These are phyloP conservation scores for Tetheella fluctuosa DNA, from an alignment of 2,888 invertebrate species.

Conservation along the genomic window DNA sequence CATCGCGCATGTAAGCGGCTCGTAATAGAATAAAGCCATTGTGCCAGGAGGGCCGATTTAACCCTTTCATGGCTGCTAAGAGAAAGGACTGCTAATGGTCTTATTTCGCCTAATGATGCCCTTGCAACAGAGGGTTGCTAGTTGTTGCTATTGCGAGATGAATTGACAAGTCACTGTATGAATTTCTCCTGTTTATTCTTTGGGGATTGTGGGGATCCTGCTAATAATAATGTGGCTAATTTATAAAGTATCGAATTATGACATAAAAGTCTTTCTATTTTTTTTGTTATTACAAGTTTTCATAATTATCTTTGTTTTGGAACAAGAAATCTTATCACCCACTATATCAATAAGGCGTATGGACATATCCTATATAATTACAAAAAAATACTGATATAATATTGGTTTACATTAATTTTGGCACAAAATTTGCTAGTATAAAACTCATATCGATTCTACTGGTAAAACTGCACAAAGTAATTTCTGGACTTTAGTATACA, in stretches of 20 bases:
- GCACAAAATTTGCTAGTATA: too few species aligned
- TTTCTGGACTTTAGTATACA: too few species aligned
- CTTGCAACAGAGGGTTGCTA: conserved; percentile 47
- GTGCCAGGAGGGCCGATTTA: conserved; percentile 78
- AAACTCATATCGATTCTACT: too few species aligned
- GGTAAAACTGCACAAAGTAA: too few species aligned
- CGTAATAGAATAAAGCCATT: conserved; percentile 81
- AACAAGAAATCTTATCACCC: too few species aligned
- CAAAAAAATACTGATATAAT: too few species aligned
- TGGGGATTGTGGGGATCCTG: conserved; percentile 25
- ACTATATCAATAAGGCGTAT: too few species aligned
- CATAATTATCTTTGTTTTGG: too few species aligned
- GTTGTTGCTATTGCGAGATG: conserved; percentile 77
- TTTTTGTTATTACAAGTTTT: too few species aligned
- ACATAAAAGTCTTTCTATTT: not conserved
- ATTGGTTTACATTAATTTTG: too few species aligned
- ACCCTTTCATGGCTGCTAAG: conserved; percentile 79
- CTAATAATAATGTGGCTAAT: conserved; percentile 2
- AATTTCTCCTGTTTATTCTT: conserved; percentile 62
- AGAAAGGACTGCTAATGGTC: conserved; percentile 83
- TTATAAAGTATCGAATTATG: not conserved
- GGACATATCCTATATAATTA: too few species aligned
- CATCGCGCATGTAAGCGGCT: conserved; percentile 81
- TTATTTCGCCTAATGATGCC: conserved; percentile 82
- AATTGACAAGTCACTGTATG: conserved; percentile 79